A percentile compares a stretch with the other conserved stretches of the same genome.
Evolutionary conservation across 2,113 vertebrate genomes (phyloP).

Genomic region (Abramis brama): DNA sequence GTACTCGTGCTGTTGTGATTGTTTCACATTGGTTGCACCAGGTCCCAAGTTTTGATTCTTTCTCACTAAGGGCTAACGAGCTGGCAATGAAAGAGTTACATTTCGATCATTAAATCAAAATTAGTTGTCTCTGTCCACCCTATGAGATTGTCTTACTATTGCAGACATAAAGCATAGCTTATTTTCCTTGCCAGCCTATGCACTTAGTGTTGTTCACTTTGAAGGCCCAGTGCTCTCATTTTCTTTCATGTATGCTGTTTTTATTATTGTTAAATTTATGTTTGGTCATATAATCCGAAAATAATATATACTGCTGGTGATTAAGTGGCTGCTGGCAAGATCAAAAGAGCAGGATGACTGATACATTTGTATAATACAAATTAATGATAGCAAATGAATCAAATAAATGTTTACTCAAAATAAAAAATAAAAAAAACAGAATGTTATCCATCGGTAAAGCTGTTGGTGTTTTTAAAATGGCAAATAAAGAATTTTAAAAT

Average conservation of each 20-base stretch:
- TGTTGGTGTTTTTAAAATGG: neutral
- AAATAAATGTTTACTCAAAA: neutral
- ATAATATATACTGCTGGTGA: neutral
- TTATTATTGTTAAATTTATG: slow-evolving; percentile 3
- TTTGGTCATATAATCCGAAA: neutral
- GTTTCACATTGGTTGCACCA: slow-evolving; percentile 28
- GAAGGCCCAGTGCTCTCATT: slow-evolving; percentile 3
- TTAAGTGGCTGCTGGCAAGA: neutral
- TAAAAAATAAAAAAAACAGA: neutral
- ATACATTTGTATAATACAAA: neutral
- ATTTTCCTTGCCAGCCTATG: slow-evolving; percentile 1
- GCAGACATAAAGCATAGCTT: slow-evolving; percentile 54
- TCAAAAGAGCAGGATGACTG: neutral
- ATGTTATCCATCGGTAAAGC: neutral
- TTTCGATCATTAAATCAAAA: neutral
- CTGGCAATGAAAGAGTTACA: slow-evolving; percentile 20
- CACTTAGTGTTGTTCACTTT: slow-evolving; percentile 25
- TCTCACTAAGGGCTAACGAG: neutral
- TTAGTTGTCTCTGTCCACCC: neutral
- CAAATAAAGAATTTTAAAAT: neutral
- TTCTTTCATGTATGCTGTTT: slow-evolving; percentile 23
- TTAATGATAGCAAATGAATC: neutral
- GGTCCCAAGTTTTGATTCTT: slow-evolving; percentile 1
- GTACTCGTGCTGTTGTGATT: slow-evolving; percentile 19
- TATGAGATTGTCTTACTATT: slow-evolving; percentile 42